These are phyloP conservation scores for Morbakka virulenta DNA, from an alignment of 30 jellyfish, hydroid and myxozoan genomes.

Conservation along the genomic window DNA sequence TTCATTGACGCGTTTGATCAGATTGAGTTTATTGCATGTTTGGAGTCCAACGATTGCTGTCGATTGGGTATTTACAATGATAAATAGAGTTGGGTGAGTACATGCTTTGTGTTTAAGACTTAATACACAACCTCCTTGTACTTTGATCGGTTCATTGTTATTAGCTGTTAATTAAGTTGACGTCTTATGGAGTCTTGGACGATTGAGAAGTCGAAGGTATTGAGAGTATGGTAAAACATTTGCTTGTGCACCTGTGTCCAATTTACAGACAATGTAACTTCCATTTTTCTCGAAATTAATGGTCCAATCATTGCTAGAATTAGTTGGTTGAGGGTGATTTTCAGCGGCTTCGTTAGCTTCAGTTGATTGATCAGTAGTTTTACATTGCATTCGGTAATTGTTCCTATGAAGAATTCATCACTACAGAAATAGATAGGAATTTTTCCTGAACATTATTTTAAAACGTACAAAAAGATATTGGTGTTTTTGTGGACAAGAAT, in stretches of 20 bases:
- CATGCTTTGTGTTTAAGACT: background rate
- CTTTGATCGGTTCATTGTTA: background rate
- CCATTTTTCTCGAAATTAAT: background rate
- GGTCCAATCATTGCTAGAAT: background rate
- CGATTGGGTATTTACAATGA: background rate
- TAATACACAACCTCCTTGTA: background rate
- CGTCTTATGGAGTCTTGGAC: constrained; percentile 3
- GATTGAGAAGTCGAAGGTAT: background rate
- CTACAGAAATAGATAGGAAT: no score
- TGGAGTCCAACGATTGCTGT: constrained; percentile 23
- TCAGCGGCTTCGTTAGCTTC: background rate
- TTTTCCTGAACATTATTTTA: no score
- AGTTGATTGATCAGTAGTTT: background rate
- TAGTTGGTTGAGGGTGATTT: background rate
- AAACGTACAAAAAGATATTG: no score
- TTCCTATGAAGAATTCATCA: constrained; percentile 1
- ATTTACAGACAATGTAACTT: background rate
- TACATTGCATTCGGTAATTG: no score
- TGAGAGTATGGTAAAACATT: background rate
- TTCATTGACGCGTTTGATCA: constrained; percentile 13
- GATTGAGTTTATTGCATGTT: background rate
- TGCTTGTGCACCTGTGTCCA: constrained; percentile 18
- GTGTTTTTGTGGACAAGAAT: no score
- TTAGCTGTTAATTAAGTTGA: background rate
- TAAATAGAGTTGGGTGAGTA: background rate